Percentiles rank a stretch among this genome's conserved stretches.
Evolutionary conservation across 37 sponge, comb jelly and placozoan species (phyloP).

Genomic region (Beroe ovata): DNA sequence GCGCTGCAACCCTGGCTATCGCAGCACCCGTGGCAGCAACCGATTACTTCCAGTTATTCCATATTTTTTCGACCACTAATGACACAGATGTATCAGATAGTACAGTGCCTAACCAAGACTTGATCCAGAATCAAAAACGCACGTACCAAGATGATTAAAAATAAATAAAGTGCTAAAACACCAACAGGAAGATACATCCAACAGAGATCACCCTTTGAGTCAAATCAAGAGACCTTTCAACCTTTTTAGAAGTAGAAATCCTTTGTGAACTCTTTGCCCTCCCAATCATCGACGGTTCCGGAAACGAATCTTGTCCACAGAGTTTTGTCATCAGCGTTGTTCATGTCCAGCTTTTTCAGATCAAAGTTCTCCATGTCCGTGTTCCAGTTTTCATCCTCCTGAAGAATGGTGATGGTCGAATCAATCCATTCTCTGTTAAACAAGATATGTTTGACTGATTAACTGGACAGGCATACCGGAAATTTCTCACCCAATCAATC

Average conservation of each 20-base stretch:
- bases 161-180: not conserved
- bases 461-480: not conserved
- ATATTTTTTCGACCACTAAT: too few relatives aligned
- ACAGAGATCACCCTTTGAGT: not conserved
- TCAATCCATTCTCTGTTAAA: too few relatives aligned
- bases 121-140: too few relatives aligned
- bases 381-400: slow-evolving; percentile 60
- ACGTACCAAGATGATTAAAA: too few relatives aligned
- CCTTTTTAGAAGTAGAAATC: slow-evolving; percentile 22
- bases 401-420: too few relatives aligned
- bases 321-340: slow-evolving; percentile 1
- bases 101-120: too few relatives aligned
- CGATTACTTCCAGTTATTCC: too few relatives aligned
- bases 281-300: slow-evolving; percentile 38
- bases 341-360: slow-evolving; percentile 28
- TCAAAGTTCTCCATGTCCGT: slow-evolving; percentile 35
- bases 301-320: not conserved
- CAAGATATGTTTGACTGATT: too few relatives aligned
- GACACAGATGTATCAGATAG: too few relatives aligned
- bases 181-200: not conserved
- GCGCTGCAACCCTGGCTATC: too few relatives aligned
- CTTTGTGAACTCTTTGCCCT: slow-evolving; percentile 31
- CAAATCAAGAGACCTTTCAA: not conserved
- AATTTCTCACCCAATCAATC: not conserved
- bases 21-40: too few relatives aligned